Evolutionary conservation across 2,888 invertebrate species (phyloP).

Genomic region (Machimus atricapillus): DNA sequence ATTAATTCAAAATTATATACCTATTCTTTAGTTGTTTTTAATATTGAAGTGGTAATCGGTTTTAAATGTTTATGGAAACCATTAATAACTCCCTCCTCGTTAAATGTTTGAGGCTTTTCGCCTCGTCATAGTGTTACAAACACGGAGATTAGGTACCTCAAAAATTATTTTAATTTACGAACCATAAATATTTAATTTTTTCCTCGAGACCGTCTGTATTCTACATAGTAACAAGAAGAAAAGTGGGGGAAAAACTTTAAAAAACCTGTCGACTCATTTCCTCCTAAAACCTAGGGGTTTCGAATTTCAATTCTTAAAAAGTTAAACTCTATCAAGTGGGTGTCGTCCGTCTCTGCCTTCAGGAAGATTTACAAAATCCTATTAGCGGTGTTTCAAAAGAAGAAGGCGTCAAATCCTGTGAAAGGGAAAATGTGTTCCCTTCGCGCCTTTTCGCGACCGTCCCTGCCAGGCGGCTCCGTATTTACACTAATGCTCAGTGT

Average conservation of each 20-base stretch:
- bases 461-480: not conserved
- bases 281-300: not conserved
- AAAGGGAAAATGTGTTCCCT: constrained; percentile 15
- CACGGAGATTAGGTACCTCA: too few species aligned
- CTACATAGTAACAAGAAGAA: too few species aligned
- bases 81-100: too few species aligned
- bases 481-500: constrained; percentile 26
- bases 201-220: too few species aligned
- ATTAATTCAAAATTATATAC: too few species aligned
- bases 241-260: not conserved
- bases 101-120: too few species aligned
- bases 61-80: too few species aligned
- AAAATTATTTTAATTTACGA: too few species aligned
- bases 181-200: too few species aligned
- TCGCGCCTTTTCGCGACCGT: not conserved
- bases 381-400: not conserved
- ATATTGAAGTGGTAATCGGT: too few species aligned
- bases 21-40: too few species aligned
- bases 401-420: not conserved
- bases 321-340: not conserved
- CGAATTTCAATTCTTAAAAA: not conserved
- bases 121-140: too few species aligned
- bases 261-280: not conserved
- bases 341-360: not conserved
- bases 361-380: not conserved